Evolutionary conservation across 2,113 vertebrate genomes (phyloP).

Genomic region (Okapia johnstoni): DNA sequence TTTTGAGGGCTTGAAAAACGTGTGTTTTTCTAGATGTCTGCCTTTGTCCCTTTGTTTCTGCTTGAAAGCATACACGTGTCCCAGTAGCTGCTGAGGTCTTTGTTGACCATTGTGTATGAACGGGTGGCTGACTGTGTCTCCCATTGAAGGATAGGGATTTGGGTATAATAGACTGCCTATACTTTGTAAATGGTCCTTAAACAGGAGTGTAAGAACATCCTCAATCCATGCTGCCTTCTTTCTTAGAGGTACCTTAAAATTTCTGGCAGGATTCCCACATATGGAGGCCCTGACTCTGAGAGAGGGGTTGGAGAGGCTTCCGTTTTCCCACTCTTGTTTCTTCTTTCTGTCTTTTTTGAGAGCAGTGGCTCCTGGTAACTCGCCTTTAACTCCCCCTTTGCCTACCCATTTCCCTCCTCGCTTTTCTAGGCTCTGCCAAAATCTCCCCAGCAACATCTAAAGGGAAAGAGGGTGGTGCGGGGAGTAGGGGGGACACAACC

Average conservation of each 20-base stretch:
- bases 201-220: neutral
- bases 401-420: neutral
- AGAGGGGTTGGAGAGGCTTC: neutral
- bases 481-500: neutral
- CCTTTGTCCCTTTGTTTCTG: conserved; percentile 41
- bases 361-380: conserved; percentile 33
- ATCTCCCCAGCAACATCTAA: conserved; percentile 54
- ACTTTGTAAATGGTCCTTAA: neutral
- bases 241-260: conserved; percentile 44
- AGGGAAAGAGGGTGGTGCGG: neutral
- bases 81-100: neutral
- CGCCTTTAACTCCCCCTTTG: conserved; percentile 4
- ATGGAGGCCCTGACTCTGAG: neutral
- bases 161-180: neutral
- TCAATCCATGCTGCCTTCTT: neutral
- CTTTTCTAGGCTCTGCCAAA: conserved; percentile 32
- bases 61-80: neutral
- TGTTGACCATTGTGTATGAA: neutral
- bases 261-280: conserved; percentile 27
- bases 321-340: conserved; percentile 33
- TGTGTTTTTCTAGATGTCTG: conserved; percentile 27
- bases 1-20: conserved; percentile 32
- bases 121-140: neutral
- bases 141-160: neutral
- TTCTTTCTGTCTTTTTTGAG: conserved; percentile 39